Evolutionary conservation across 2,113 vertebrate species (phyloP).

Genomic region (Aspidoscelis tigris): DNA sequence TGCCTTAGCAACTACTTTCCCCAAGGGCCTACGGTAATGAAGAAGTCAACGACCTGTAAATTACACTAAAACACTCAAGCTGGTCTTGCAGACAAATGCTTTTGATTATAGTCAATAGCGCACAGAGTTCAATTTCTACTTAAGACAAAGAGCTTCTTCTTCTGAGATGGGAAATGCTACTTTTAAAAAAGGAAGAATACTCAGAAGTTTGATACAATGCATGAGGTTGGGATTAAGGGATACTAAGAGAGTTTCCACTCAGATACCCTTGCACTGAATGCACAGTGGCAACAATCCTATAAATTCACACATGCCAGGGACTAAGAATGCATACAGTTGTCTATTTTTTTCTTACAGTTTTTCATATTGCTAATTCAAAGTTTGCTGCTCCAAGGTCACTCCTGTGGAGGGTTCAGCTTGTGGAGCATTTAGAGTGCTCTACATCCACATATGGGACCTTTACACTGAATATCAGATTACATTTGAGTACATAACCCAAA

Average conservation of each 20-base stretch:
- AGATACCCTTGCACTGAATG: background rate
- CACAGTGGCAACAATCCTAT: background rate
- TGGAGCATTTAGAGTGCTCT: too few relatives aligned
- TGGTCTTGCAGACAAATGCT: slow-evolving; percentile 62
- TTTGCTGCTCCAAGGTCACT: too few relatives aligned
- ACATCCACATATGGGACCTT: too few relatives aligned
- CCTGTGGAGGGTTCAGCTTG: too few relatives aligned
- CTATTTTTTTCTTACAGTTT: too few relatives aligned
- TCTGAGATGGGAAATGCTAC: background rate
- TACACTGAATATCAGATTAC: too few relatives aligned
- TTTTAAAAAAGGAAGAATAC: background rate
- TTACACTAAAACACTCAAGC: slow-evolving; percentile 60
- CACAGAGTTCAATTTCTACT: slow-evolving; percentile 58
- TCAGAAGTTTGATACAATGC: background rate
- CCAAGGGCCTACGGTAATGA: slow-evolving; percentile 57
- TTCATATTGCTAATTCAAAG: too few relatives aligned
- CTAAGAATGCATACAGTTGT: background rate
- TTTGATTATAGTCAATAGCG: slow-evolving; percentile 59
- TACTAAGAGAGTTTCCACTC: background rate
- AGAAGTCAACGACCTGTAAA: slow-evolving; percentile 66
- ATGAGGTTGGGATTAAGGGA: background rate
- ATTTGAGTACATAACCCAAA: too few relatives aligned
- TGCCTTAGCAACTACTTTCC: slow-evolving; percentile 60
- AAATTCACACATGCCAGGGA: background rate
- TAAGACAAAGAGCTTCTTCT: slow-evolving; percentile 48